phyloP scores from a whole-genome alignment of 1,140 invertebrate genomes.

The Listronotus bonariensis region DNA sequence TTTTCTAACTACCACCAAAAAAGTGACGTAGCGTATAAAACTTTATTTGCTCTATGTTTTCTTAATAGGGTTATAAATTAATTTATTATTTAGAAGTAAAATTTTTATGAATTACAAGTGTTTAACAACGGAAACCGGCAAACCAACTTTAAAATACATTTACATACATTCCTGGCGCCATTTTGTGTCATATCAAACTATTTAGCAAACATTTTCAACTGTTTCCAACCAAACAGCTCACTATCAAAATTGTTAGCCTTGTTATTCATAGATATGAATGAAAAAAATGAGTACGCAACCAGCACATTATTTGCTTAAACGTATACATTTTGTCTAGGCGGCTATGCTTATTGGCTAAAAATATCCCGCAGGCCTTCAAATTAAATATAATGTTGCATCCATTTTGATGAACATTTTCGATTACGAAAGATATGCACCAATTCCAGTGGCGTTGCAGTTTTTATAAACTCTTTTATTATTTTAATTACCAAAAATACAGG shows the following conservation, averaged over 20 bases:
- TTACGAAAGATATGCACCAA: constrained; percentile 1
- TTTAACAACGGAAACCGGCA: neutral
- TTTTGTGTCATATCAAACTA: neutral
- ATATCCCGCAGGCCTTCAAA: constrained; percentile 23
- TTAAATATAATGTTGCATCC: constrained; percentile 23
- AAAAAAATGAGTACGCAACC: constrained; percentile 16
- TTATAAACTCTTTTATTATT: constrained; percentile 5
- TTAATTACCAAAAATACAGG: neutral
- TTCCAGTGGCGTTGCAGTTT: constrained; percentile 7
- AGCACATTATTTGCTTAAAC: constrained; percentile 13
- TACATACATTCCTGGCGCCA: neutral
- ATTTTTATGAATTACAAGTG: too few species aligned
- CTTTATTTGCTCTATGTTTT: too few species aligned
- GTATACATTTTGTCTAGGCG: neutral
- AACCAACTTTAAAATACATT: neutral
- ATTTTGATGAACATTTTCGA: constrained; percentile 20
- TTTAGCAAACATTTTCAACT: neutral
- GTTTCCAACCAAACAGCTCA: neutral
- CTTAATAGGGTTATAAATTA: too few species aligned
- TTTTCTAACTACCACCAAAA: too few species aligned
- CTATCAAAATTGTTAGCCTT: constrained; percentile 11
- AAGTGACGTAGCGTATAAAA: too few species aligned
- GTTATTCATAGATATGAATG: constrained; percentile 25
- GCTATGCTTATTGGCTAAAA: constrained; percentile 19
- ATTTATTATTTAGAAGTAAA: too few species aligned